Evolutionary conservation across 2,797 vertebrate genomes (phyloP).

Genomic region (Fringilla coelebs): DNA sequence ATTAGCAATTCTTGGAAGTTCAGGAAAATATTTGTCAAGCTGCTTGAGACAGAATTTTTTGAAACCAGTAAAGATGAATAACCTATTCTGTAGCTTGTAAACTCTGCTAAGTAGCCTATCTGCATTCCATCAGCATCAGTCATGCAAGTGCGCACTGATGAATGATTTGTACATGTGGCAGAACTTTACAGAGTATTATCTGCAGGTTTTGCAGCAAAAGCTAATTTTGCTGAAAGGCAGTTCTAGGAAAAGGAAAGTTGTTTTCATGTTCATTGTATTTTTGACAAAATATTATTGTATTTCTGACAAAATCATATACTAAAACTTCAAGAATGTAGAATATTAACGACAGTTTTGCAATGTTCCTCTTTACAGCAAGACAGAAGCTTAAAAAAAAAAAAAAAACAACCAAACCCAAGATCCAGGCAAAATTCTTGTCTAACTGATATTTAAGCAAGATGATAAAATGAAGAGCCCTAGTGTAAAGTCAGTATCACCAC

Average conservation of each 20-base stretch:
- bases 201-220: slow-evolving; percentile 18
- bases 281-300: background rate
- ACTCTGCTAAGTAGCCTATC: slow-evolving; percentile 47
- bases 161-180: slow-evolving; percentile 62
- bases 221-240: slow-evolving; percentile 24
- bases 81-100: slow-evolving; percentile 26
- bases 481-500: background rate
- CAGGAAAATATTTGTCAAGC: slow-evolving; percentile 23
- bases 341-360: background rate
- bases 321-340: background rate
- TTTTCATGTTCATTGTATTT: slow-evolving; percentile 13
- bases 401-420: background rate
- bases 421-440: background rate
- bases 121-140: slow-evolving; percentile 63
- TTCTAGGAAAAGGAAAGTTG: slow-evolving; percentile 2
- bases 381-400: background rate
- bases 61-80: slow-evolving; percentile 8
- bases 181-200: slow-evolving; percentile 43
- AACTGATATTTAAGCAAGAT: background rate
- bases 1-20: slow-evolving; percentile 42
- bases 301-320: slow-evolving; percentile 1
- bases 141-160: slow-evolving; percentile 31
- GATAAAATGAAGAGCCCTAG: background rate
- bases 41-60: background rate
- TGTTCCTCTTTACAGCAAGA: background rate